A percentile compares a stretch with the other conserved stretches of the same genome.
Evolutionary conservation across 2,888 invertebrate species (phyloP).

Genomic region (Malacosoma neustria): DNA sequence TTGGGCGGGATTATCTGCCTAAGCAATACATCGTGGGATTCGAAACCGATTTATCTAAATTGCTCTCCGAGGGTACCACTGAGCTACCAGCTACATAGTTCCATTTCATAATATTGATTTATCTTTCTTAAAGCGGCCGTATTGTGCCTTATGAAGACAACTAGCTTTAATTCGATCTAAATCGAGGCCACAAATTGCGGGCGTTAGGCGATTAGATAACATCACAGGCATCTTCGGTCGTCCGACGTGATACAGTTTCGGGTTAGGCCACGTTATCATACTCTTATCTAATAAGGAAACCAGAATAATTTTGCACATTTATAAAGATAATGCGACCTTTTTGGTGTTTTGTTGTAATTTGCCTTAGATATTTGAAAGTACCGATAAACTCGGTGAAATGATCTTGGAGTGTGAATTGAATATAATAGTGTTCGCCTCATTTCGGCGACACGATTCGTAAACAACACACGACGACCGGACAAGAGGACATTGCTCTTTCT

Average conservation of each 20-base stretch:
- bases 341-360: constrained; percentile 15
- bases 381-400: constrained; percentile 10
- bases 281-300: constrained; percentile 46
- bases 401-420: constrained; percentile 18
- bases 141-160: too few species aligned
- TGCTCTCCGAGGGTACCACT: too few species aligned
- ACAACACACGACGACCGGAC: constrained; percentile 53
- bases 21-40: too few species aligned
- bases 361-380: constrained; percentile 3
- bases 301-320: constrained; percentile 27
- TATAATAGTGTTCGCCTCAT: constrained; percentile 23
- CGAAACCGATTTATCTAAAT: too few species aligned
- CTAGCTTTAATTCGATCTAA: neutral
- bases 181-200: neutral
- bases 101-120: too few species aligned
- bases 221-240: constrained; percentile 12
- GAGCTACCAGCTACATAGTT: too few species aligned
- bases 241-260: constrained; percentile 8
- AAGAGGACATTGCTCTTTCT: constrained; percentile 51
- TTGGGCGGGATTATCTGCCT: too few species aligned
- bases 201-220: constrained; percentile 23
- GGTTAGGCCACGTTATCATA: constrained; percentile 13
- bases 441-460: constrained; percentile 44
- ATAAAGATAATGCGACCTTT: constrained; percentile 29
- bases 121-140: too few species aligned